A percentile compares a stretch with the other conserved stretches of the same genome.
phyloP scores from a whole-genome alignment of 2,888 invertebrate genomes.

The Pachliopta kotzebuea region DNA sequence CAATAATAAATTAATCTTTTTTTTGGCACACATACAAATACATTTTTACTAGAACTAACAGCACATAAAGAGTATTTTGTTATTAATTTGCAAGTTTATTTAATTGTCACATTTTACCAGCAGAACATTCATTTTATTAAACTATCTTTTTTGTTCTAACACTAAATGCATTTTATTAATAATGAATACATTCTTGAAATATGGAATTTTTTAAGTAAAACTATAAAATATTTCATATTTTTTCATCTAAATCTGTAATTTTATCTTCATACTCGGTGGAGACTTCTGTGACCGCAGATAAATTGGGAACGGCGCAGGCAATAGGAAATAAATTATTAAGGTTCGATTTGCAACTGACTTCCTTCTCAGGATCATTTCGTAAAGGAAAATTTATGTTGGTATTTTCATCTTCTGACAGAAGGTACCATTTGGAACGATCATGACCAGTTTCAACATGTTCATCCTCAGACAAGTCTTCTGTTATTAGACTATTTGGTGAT shows the following conservation, averaged over 20 bases:
- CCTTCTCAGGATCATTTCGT: slow-evolving; percentile 26
- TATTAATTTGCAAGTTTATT: too few relatives aligned
- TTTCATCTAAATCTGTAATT: slow-evolving; percentile 40
- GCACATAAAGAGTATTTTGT: too few relatives aligned
- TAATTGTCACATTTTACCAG: too few relatives aligned
- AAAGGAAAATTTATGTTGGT: slow-evolving; percentile 41
- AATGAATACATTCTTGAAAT: too few relatives aligned
- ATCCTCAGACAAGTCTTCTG: slow-evolving; percentile 63
- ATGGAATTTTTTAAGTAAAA: slow-evolving; percentile 16
- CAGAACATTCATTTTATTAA: too few relatives aligned
- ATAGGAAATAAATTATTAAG: slow-evolving; percentile 62
- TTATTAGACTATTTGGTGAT: slow-evolving; percentile 54
- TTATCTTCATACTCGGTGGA: slow-evolving; percentile 56
- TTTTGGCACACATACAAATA: too few relatives aligned
- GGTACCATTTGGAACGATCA: slow-evolving; percentile 52
- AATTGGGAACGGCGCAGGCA: slow-evolving; percentile 60
- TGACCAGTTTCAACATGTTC: slow-evolving; percentile 25
- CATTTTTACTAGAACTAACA: too few relatives aligned
- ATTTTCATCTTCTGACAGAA: slow-evolving; percentile 65
- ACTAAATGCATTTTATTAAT: too few relatives aligned
- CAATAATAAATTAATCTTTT: too few relatives aligned
- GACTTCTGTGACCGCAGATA: slow-evolving; percentile 67
- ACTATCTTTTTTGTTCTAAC: too few relatives aligned
- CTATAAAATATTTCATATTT: slow-evolving; percentile 40
- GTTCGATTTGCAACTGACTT: slow-evolving; percentile 45